A percentile compares a stretch with the other conserved stretches of the same genome.
Evolutionary conservation across 1,140 invertebrate genomes (phyloP).

Genomic region (Neodiprion virginianus): DNA sequence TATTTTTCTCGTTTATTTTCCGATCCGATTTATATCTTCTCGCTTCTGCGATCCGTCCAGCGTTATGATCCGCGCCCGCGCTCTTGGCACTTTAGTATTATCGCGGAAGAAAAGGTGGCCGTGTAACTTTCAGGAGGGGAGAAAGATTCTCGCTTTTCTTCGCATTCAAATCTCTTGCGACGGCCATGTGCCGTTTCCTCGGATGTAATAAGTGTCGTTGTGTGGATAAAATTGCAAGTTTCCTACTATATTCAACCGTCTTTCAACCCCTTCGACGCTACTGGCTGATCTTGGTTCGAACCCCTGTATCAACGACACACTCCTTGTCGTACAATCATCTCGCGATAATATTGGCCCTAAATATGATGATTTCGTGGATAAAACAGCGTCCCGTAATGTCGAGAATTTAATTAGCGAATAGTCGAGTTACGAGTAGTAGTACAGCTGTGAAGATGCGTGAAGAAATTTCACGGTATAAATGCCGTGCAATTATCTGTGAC

Average conservation of each 20-base stretch:
- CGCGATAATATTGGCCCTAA: too few species aligned
- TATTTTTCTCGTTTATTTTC: too few species aligned
- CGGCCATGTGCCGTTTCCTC: background rate
- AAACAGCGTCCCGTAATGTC: background rate
- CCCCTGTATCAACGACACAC: too few species aligned
- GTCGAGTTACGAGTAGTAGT: background rate
- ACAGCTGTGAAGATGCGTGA: background rate
- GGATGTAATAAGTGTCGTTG: background rate
- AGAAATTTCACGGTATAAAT: background rate
- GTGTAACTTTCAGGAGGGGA: background rate
- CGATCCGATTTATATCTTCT: too few species aligned
- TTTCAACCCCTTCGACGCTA: too few species aligned
- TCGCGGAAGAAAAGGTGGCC: too few species aligned
- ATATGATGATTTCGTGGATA: background rate
- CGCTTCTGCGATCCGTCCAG: too few species aligned
- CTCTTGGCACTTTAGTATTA: background rate
- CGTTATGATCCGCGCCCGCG: background rate
- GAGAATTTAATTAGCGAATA: slow-evolving; percentile 4
- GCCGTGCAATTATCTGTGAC: background rate
- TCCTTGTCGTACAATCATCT: too few species aligned
- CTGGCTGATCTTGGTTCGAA: too few species aligned
- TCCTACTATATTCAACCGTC: too few species aligned
- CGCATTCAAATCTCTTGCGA: slow-evolving; percentile 58
- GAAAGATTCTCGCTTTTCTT: slow-evolving; percentile 58
- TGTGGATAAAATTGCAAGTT: too few species aligned